phyloP scores from a whole-genome alignment of 1,140 invertebrate genomes.

The Cotesia glomerata region DNA sequence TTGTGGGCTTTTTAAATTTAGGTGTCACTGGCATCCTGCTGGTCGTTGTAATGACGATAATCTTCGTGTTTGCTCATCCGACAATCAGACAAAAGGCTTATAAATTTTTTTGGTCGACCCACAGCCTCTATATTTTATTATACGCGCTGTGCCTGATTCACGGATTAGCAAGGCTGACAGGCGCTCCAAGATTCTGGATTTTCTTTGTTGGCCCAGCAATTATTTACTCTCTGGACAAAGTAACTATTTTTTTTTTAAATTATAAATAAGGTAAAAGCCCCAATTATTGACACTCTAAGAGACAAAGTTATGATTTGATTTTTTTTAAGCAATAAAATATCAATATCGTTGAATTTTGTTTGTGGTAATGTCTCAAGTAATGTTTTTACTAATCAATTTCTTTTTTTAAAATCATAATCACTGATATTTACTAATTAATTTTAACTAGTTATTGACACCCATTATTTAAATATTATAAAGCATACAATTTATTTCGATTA shows the following conservation, averaged over 20 bases:
- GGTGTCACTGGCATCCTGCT: slow-evolving; percentile 94
- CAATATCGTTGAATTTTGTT: too few species aligned
- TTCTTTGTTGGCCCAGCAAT: slow-evolving; percentile 95
- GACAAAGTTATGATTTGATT: too few species aligned
- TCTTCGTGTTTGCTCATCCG: slow-evolving; percentile 97
- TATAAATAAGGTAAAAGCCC: too few species aligned
- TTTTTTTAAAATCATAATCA: too few species aligned
- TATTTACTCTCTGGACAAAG: slow-evolving; percentile 89
- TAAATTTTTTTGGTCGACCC: slow-evolving; percentile 97
- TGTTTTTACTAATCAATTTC: too few species aligned
- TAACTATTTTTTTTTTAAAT: slow-evolving; percentile 50
- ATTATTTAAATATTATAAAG: too few species aligned
- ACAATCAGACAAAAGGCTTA: slow-evolving; percentile 92
- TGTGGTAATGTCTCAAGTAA: too few species aligned
- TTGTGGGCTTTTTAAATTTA: slow-evolving; percentile 55
- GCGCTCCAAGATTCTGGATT: slow-evolving; percentile 92
- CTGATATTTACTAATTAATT: too few species aligned
- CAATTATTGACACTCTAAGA: too few species aligned
- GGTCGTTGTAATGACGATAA: slow-evolving; percentile 92
- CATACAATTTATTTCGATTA: too few species aligned
- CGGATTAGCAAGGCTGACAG: slow-evolving; percentile 92
- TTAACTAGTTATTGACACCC: too few species aligned
- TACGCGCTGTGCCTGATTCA: slow-evolving; percentile 93
- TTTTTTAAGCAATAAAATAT: too few species aligned
- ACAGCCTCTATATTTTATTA: slow-evolving; percentile 88